These are phyloP conservation scores for Dusona sp. DNA, from an alignment of 2,888 invertebrate genomes.

Conservation along the genomic window DNA sequence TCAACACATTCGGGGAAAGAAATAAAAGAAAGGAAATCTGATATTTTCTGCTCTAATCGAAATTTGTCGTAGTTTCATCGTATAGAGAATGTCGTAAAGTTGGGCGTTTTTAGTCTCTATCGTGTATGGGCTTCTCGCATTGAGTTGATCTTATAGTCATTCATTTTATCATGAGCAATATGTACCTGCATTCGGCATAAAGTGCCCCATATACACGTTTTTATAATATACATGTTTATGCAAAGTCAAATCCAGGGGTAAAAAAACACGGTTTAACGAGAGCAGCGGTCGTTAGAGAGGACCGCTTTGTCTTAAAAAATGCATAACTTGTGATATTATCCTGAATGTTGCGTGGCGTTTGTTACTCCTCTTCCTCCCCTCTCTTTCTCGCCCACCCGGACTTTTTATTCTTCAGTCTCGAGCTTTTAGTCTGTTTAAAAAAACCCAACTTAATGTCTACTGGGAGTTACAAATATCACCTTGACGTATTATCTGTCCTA, in stretches of 20 bases:
- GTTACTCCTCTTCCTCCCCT: not conserved
- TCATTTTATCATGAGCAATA: not conserved
- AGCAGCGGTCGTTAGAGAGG: not conserved
- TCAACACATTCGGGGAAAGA: not conserved
- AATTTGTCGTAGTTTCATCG: not conserved
- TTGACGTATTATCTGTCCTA: not conserved
- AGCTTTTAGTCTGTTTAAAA: not conserved
- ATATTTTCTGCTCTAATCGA: not conserved
- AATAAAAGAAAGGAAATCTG: not conserved
- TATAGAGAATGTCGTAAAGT: not conserved
- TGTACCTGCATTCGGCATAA: not conserved
- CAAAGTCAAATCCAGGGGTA: not conserved
- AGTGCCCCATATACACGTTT: not conserved
- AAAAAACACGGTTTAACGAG: conserved; percentile 5
- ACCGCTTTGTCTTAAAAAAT: conserved; percentile 35
- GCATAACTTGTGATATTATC: conserved; percentile 41
- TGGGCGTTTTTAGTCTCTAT: too few species aligned
- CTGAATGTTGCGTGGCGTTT: conserved; percentile 4
- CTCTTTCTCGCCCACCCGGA: not conserved
- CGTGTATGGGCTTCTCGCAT: too few species aligned
- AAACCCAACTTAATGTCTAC: not conserved
- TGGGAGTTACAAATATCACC: conserved; percentile 3
- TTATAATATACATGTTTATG: not conserved
- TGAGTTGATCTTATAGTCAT: not conserved
- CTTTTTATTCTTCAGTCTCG: not conserved